Evolutionary conservation across 2,888 invertebrate genomes (phyloP).

Genomic region (Heteropelma amictum): DNA sequence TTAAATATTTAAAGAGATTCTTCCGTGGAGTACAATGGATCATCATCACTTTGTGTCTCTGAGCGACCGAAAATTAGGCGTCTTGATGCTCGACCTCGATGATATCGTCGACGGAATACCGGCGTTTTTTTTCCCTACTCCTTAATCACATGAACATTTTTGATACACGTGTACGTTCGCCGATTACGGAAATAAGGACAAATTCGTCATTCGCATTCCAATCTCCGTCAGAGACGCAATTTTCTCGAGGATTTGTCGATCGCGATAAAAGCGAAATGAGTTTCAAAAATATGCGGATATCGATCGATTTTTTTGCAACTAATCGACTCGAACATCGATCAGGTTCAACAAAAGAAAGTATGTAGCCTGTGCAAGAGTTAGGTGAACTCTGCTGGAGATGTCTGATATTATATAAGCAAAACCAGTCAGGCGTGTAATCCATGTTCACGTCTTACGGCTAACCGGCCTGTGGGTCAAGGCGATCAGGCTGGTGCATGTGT

Average conservation of each 20-base stretch:
- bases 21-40: slow-evolving; percentile 69
- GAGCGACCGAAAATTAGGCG: slow-evolving; percentile 29
- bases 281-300: not conserved
- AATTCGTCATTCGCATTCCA: slow-evolving; percentile 35
- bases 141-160: not conserved
- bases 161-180: not conserved
- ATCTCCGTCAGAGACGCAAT: too few species aligned
- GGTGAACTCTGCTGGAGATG: slow-evolving; percentile 8
- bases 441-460: slow-evolving; percentile 61
- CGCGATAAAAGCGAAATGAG: too few species aligned
- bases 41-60: slow-evolving; percentile 46
- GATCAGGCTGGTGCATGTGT: slow-evolving; percentile 60
- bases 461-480: slow-evolving; percentile 73
- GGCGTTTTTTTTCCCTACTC: slow-evolving; percentile 12
- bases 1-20: slow-evolving; percentile 76
- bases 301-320: not conserved
- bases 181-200: not conserved
- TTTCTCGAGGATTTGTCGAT: too few species aligned
- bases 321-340: not conserved
- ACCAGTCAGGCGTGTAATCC: slow-evolving; percentile 63
- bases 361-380: slow-evolving; percentile 3
- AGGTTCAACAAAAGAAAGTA: slow-evolving; percentile 15
- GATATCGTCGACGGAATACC: slow-evolving; percentile 51
- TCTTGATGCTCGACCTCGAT: slow-evolving; percentile 38
- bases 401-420: slow-evolving; percentile 53